Conservation (phyloP, 2,113 vertebrate genomes). For the Zosterops japonicus region DNA sequence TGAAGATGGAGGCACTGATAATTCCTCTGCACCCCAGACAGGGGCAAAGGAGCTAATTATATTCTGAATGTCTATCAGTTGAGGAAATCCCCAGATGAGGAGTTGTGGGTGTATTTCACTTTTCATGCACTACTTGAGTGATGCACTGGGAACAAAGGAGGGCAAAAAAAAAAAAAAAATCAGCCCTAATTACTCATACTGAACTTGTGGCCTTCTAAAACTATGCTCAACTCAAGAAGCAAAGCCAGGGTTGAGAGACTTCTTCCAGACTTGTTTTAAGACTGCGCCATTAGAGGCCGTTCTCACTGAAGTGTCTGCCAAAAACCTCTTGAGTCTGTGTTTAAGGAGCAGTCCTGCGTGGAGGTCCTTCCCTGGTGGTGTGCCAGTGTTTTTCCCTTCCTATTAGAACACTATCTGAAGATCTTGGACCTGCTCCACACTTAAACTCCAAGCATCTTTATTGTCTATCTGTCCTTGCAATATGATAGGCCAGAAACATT, state of each 20-base stretch:
- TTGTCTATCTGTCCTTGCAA: slow-evolving; percentile 22
- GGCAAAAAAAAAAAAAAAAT: background rate
- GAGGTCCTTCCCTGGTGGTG: background rate
- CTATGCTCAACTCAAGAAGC: background rate
- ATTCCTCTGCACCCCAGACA: background rate
- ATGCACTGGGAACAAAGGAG: background rate
- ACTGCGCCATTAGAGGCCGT: background rate
- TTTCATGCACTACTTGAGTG: background rate
- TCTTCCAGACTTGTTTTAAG: background rate
- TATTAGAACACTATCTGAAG: slow-evolving; percentile 1
- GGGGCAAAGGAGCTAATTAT: slow-evolving; percentile 11
- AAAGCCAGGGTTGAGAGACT: background rate
- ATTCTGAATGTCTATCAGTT: background rate
- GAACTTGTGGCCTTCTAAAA: background rate
- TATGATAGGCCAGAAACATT: slow-evolving; percentile 28
- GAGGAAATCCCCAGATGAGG: slow-evolving; percentile 48
- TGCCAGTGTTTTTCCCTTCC: slow-evolving; percentile 16
- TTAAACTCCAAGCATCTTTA: slow-evolving; percentile 23
- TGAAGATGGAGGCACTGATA: slow-evolving; percentile 5
- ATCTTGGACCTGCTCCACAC: slow-evolving; percentile 33
- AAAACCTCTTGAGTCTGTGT: background rate
- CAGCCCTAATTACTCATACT: slow-evolving; percentile 9
- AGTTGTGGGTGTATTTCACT: slow-evolving; percentile 41
- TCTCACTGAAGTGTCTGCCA: background rate
- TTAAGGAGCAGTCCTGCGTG: background rate